phyloP scores from a whole-genome alignment of 2,888 invertebrate species.

The Julus scandinavius region DNA sequence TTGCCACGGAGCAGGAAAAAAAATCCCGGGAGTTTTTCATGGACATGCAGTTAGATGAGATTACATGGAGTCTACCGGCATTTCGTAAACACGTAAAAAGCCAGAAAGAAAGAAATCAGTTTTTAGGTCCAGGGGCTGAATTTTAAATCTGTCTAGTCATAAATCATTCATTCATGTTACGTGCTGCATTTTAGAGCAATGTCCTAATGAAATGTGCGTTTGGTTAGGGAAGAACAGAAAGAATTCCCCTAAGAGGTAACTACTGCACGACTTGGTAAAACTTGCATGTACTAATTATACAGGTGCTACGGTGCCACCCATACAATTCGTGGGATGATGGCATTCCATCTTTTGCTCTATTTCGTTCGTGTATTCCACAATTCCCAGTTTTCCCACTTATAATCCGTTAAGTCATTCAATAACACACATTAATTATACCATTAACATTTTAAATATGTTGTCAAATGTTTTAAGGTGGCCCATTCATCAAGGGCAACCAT shows the following conservation, averaged over 20 bases:
- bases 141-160: slow-evolving; percentile 3
- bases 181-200: slow-evolving; percentile 29
- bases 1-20: neutral
- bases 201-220: slow-evolving; percentile 24
- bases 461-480: no score
- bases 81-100: neutral
- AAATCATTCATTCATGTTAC: slow-evolving; percentile 10
- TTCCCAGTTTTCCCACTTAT: neutral
- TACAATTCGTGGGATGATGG: neutral
- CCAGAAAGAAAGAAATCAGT: neutral
- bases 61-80: neutral
- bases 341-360: neutral
- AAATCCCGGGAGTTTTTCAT: neutral
- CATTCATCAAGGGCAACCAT: no score
- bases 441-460: no score
- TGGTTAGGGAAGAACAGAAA: neutral
- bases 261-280: neutral
- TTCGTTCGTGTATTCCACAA: neutral
- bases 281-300: slow-evolving; percentile 10
- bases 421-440: no score
- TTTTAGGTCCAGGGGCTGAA: slow-evolving; percentile 9
- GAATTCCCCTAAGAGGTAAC: neutral
- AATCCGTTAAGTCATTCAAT: neutral
- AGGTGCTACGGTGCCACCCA: neutral
- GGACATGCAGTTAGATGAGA: neutral